Conservation (phyloP, 2,888 invertebrate species). For the Lysandra coridon region DNA sequence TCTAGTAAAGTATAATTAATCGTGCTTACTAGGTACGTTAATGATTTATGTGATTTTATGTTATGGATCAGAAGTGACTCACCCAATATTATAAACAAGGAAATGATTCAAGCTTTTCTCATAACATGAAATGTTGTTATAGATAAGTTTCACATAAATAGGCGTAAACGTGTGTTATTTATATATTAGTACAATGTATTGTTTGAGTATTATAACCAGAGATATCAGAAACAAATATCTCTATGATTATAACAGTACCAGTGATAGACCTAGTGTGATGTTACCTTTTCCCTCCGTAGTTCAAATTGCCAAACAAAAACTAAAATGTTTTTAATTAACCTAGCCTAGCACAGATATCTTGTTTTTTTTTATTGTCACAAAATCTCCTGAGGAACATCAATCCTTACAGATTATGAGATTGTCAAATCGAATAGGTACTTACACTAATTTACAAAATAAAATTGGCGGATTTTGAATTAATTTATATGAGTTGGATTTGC, state of each 20-base stretch:
- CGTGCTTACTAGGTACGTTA: too few species aligned
- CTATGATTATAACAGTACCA: neutral
- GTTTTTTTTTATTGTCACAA: too few species aligned
- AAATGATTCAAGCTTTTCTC: neutral
- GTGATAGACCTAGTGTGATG: neutral
- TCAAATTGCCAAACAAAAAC: too few species aligned
- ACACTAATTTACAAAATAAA: neutral
- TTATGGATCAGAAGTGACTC: neutral
- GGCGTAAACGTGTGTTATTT: neutral
- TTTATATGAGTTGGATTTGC: constrained; percentile 11
- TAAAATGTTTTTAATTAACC: too few species aligned
- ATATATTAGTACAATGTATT: too few species aligned
- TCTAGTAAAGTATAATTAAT: too few species aligned
- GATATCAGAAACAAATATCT: too few species aligned
- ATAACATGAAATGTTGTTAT: too few species aligned
- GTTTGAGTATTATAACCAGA: too few species aligned
- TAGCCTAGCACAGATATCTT: too few species aligned
- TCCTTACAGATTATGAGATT: neutral
- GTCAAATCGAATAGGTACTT: neutral
- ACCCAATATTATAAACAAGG: neutral
- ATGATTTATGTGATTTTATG: neutral
- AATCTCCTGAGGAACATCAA: too few species aligned
- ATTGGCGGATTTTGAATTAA: neutral
- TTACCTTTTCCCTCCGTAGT: too few species aligned
- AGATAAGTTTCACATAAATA: neutral